These are phyloP conservation scores for Melospiza georgiana DNA, from an alignment of 2,113 vertebrate species.

Conservation along the genomic window DNA sequence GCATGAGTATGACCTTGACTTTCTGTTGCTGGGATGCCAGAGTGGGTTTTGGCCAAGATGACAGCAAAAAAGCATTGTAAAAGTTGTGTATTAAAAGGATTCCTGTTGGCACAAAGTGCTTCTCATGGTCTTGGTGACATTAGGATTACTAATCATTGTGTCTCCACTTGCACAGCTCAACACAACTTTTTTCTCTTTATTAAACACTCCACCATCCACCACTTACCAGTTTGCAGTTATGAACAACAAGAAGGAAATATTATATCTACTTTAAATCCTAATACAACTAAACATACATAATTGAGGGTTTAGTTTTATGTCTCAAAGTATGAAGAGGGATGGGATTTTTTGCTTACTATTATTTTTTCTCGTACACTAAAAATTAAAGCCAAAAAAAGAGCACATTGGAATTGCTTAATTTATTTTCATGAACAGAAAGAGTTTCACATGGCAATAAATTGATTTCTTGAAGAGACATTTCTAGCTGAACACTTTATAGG, in stretches of 20 bases:
- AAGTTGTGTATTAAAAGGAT: not conserved
- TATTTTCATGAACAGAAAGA: not conserved
- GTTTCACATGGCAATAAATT: not conserved
- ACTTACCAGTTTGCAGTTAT: not conserved
- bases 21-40: not conserved
- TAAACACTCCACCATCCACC: not conserved
- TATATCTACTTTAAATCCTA: not conserved
- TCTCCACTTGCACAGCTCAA: not conserved
- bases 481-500: not conserved
- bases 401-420: not conserved
- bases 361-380: not conserved
- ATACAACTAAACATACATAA: not conserved
- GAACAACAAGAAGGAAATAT: not conserved
- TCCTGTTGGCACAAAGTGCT: fast-evolving
- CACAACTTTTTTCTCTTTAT: not conserved
- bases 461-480: not conserved
- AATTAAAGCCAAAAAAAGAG: not conserved
- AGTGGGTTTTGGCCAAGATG: not conserved
- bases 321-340: not conserved
- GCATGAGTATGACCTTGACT: not conserved
- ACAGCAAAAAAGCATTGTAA: not conserved
- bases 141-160: not conserved
- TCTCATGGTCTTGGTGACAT: not conserved
- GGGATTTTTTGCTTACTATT: not conserved
- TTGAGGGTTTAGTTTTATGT: not conserved